A percentile compares a stretch with the other conserved stretches of the same genome.
phyloP scores from a whole-genome alignment of 1,140 invertebrate genomes.

The Orchestia grillus region DNA sequence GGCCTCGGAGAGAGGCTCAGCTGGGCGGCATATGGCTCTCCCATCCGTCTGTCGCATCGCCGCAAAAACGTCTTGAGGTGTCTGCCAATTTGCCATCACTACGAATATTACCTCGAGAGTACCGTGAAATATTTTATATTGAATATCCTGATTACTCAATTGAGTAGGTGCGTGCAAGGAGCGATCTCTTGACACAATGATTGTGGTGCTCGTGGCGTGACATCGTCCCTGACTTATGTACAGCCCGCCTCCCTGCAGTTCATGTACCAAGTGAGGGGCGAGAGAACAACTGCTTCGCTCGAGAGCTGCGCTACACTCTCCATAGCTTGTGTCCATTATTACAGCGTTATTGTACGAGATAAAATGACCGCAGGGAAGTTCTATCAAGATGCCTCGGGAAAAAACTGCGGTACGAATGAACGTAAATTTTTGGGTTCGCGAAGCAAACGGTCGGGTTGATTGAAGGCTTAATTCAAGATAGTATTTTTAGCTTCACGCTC shows the following conservation, averaged over 20 bases:
- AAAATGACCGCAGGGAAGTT: background rate
- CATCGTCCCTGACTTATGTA: background rate
- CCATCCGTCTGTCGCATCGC: background rate
- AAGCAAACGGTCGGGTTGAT: conserved; percentile 47
- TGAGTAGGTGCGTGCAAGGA: conserved; percentile 9
- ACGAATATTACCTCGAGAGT: background rate
- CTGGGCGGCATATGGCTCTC: background rate
- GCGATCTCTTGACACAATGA: background rate
- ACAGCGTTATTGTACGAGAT: background rate
- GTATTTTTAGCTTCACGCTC: conserved; percentile 47
- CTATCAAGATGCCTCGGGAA: conserved; percentile 6
- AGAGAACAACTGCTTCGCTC: background rate
- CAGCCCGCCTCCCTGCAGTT: background rate
- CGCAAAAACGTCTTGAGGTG: background rate
- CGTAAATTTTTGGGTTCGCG: conserved; percentile 8
- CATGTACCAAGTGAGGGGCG: background rate
- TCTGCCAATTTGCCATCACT: conserved; percentile 31
- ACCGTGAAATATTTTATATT: conserved; percentile 31
- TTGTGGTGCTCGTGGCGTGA: background rate
- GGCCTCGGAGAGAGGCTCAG: background rate
- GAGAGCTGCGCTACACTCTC: background rate
- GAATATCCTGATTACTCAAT: conserved; percentile 45
- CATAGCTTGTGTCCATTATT: background rate
- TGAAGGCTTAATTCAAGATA: conserved; percentile 50
- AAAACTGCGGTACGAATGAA: background rate